Evolutionary conservation across 2,797 vertebrate genomes (phyloP).

Genomic region (Catharus ustulatus): DNA sequence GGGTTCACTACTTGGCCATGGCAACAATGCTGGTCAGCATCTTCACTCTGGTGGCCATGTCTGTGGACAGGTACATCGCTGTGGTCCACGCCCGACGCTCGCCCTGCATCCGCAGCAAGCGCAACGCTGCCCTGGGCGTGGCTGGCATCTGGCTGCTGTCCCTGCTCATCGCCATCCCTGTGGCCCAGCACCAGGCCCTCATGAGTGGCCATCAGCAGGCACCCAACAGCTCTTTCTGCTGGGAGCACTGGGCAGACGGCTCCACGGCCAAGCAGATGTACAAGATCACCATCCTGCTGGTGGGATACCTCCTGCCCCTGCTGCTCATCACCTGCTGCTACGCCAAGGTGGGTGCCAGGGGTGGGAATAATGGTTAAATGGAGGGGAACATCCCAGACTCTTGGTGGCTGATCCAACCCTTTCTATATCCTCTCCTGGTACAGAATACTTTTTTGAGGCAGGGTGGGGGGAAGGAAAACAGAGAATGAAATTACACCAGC

Average conservation of each 20-base stretch:
- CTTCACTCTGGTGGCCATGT: constrained; percentile 88
- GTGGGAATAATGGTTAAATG: neutral
- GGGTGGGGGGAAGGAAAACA: neutral
- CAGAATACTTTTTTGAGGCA: neutral
- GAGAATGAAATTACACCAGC: neutral
- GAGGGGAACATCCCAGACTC: neutral
- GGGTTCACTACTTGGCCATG: constrained; percentile 82
- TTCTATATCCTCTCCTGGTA: neutral
- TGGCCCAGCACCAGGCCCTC: constrained; percentile 83
- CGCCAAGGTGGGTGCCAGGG: constrained; percentile 76
- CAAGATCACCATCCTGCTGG: constrained; percentile 79
- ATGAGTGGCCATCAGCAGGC: constrained; percentile 73
- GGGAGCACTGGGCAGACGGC: constrained; percentile 80
- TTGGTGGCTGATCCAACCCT: neutral
- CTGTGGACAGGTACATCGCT: constrained; percentile 86
- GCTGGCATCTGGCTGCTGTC: constrained; percentile 81
- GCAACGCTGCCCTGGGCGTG: constrained; percentile 77
- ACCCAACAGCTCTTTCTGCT: constrained; percentile 87
- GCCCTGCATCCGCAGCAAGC: constrained; percentile 76
- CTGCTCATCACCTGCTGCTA: constrained; percentile 87
- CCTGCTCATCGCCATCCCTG: constrained; percentile 79
- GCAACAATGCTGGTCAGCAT: constrained; percentile 87
- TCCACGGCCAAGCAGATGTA: constrained; percentile 73
- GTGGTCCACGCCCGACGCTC: constrained; percentile 82
- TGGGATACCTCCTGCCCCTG: constrained; percentile 86